Evolutionary conservation across 2,888 invertebrate genomes (phyloP).

Genomic region (Vesta saturnalis): DNA sequence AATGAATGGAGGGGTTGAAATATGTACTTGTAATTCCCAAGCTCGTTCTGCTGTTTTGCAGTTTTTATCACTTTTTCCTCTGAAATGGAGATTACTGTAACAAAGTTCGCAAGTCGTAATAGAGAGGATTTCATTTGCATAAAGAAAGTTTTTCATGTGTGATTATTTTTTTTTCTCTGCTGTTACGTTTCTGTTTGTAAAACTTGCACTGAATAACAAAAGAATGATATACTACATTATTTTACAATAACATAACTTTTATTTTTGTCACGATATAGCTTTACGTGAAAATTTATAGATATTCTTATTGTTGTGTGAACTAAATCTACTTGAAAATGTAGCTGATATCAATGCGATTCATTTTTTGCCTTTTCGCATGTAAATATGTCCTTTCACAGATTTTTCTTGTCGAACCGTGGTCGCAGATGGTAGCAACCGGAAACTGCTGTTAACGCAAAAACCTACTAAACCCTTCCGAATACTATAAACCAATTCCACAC

Average conservation of each 20-base stretch:
- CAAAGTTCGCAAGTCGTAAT: constrained; percentile 40
- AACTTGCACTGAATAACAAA: constrained; percentile 16
- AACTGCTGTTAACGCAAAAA: constrained; percentile 37
- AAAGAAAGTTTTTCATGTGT: constrained; percentile 42
- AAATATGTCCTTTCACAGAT: constrained; percentile 37
- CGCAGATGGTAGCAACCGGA: constrained; percentile 32
- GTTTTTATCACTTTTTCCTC: constrained; percentile 37
- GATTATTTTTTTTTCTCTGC: constrained; percentile 36
- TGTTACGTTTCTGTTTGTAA: constrained; percentile 19
- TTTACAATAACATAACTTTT: constrained; percentile 3
- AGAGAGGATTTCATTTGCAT: constrained; percentile 42
- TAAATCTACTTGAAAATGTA: background rate
- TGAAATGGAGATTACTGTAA: constrained; percentile 39
- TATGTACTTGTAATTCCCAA: constrained; percentile 40
- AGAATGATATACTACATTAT: constrained; percentile 8
- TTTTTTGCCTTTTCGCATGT: constrained; percentile 35
- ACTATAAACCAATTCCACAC: constrained; percentile 31
- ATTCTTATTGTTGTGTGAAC: background rate
- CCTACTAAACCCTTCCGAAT: constrained; percentile 25
- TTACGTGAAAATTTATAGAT: background rate
- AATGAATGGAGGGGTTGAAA: constrained; percentile 40
- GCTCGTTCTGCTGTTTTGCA: constrained; percentile 33
- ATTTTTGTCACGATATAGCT: background rate
- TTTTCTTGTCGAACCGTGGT: constrained; percentile 27
- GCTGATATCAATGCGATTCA: constrained; percentile 19